These are phyloP conservation scores for Lepidurus couesii DNA, from an alignment of 1,140 invertebrate species.

Conservation along the genomic window DNA sequence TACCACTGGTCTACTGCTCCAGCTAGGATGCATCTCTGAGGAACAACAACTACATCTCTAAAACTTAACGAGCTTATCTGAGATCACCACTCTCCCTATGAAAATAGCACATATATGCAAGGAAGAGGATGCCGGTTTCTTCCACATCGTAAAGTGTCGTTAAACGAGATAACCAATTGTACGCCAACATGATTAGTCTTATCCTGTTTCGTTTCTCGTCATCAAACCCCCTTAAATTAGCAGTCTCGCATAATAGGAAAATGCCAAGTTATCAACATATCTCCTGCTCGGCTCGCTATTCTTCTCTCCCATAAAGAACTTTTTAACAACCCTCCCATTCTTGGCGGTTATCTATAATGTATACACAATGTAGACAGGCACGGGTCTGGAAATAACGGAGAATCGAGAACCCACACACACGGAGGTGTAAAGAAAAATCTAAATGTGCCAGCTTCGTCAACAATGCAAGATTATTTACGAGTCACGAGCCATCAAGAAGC, in stretches of 20 bases:
- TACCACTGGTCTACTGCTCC: not conserved
- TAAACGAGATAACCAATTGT: conserved; percentile 10
- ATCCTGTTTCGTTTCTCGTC: not conserved
- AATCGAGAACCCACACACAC: too few relatives aligned
- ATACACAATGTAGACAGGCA: too few relatives aligned
- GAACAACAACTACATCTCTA: conserved; percentile 22
- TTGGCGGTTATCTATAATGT: too few relatives aligned
- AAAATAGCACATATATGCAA: not conserved
- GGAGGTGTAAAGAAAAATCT: too few relatives aligned
- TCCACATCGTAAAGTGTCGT: not conserved
- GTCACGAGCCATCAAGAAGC: too few relatives aligned
- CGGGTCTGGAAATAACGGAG: too few relatives aligned
- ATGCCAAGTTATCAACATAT: not conserved
- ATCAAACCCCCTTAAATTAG: not conserved
- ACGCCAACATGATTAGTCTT: not conserved
- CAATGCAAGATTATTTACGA: too few relatives aligned
- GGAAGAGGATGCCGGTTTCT: not conserved
- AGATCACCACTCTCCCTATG: not conserved
- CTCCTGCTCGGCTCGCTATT: not conserved
- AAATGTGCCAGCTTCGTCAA: too few relatives aligned
- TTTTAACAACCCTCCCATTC: not conserved
- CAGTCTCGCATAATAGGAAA: not conserved
- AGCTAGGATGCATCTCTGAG: not conserved
- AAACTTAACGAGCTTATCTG: conserved; percentile 11
- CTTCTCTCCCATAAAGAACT: not conserved